A percentile compares a stretch with the other conserved stretches of the same genome.
Conservation (phyloP, 2,113 vertebrate genomes). For the Sapajus apella region DNA sequence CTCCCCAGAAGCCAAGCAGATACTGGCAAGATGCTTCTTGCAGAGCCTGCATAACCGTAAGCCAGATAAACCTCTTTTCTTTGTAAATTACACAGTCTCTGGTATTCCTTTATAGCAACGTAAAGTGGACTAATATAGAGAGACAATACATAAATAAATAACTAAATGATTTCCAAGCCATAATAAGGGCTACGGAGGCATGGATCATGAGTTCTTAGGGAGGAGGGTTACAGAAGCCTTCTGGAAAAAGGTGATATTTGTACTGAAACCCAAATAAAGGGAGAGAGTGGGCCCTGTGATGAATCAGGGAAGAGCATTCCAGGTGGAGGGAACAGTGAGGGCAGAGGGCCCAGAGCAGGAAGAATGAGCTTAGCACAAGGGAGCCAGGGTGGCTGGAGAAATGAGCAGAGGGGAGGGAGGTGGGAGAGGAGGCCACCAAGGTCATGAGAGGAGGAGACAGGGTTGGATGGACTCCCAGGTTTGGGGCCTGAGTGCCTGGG, state of each 20-base stretch:
- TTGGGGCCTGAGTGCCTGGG: neutral
- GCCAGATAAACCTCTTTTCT: no score
- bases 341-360: neutral
- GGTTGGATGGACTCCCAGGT: neutral
- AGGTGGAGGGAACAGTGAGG: neutral
- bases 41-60: no score
- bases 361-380: neutral
- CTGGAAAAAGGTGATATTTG: neutral
- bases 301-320: neutral
- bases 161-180: neutral
- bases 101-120: no score
- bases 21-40: no score
- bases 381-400: neutral
- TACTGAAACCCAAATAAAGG: neutral
- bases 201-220: neutral
- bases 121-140: no score
- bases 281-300: neutral
- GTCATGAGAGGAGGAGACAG: neutral
- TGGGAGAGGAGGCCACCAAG: neutral
- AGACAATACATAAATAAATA: neutral
- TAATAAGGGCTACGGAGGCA: neutral
- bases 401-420: neutral
- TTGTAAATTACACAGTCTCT: no score
- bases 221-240: neutral
- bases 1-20: no score